phyloP scores from a whole-genome alignment of 2,888 invertebrate genomes.

The Eupithecia tripunctaria region DNA sequence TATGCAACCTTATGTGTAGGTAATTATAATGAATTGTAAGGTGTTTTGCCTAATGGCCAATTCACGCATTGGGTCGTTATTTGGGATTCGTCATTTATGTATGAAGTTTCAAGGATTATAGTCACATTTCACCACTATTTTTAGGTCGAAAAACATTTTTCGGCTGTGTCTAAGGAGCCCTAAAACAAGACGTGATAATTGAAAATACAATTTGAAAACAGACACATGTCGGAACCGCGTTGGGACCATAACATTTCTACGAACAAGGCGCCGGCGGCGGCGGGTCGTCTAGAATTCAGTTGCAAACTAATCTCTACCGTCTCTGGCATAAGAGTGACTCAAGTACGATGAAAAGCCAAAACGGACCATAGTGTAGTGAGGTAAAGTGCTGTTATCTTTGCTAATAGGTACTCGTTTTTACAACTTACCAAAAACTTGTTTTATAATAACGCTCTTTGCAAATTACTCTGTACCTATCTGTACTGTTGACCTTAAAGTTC shows the following conservation, averaged over 20 bases:
- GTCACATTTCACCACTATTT: constrained; percentile 1
- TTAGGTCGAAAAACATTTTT: background rate
- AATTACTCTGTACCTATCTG: background rate
- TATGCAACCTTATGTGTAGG: constrained; percentile 4
- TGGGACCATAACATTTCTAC: background rate
- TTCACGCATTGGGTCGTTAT: background rate
- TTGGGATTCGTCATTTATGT: constrained; percentile 11
- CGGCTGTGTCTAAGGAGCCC: background rate
- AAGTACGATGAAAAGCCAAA: background rate
- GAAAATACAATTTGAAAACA: constrained; percentile 34
- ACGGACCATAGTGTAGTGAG: background rate
- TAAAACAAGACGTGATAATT: constrained; percentile 26
- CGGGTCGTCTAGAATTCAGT: background rate
- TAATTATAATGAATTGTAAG: constrained; percentile 8
- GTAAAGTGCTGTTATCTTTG: background rate
- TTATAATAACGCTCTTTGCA: background rate
- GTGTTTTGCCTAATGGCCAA: constrained; percentile 2
- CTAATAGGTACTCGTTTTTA: background rate
- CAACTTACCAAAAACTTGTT: background rate
- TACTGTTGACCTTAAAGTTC: background rate
- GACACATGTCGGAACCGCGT: constrained; percentile 44
- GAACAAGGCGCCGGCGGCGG: no score
- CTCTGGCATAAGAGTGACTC: background rate
- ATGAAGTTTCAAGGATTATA: background rate
- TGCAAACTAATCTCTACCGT: background rate